These are phyloP conservation scores for Tachycineta bicolor DNA, from an alignment of 2,113 vertebrate species.

Conservation along the genomic window DNA sequence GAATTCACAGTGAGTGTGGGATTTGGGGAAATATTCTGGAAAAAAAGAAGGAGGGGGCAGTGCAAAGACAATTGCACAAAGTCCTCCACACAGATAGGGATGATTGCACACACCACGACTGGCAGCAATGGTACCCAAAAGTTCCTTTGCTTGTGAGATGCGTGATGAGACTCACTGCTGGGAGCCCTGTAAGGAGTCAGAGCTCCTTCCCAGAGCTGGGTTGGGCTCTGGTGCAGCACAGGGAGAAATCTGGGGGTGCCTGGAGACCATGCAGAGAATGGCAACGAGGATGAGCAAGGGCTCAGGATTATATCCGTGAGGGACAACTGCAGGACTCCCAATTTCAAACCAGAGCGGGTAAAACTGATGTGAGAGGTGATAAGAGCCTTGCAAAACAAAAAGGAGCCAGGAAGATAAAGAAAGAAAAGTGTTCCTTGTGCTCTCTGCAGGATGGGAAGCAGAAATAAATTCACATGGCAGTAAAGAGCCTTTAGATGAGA, in stretches of 20 bases:
- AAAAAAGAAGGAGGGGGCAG: not conserved
- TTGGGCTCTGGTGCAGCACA: not conserved
- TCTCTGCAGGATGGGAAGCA: not conserved
- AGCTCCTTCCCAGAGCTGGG: not conserved
- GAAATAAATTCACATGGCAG: not conserved
- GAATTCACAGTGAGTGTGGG: not conserved
- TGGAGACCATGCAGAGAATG: not conserved
- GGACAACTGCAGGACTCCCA: not conserved
- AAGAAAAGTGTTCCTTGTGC: not conserved
- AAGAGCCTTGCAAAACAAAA: not conserved
- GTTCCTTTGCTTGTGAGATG: not conserved
- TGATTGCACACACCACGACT: rapidly evolving
- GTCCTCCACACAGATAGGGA: not conserved
- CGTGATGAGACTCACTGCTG: not conserved
- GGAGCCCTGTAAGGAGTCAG: not conserved
- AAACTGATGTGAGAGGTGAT: not conserved
- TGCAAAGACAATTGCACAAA: not conserved
- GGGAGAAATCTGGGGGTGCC: not conserved
- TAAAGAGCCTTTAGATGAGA: not conserved
- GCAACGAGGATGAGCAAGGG: not conserved
- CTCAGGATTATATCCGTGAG: not conserved
- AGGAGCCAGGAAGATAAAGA: not conserved
- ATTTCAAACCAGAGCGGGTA: not conserved
- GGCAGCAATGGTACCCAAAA: not conserved
- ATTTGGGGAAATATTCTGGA: not conserved